A percentile compares a stretch with the other conserved stretches of the same genome.
Evolutionary conservation across 2,797 vertebrate species (phyloP).

Genomic region (Natrix natrix): DNA sequence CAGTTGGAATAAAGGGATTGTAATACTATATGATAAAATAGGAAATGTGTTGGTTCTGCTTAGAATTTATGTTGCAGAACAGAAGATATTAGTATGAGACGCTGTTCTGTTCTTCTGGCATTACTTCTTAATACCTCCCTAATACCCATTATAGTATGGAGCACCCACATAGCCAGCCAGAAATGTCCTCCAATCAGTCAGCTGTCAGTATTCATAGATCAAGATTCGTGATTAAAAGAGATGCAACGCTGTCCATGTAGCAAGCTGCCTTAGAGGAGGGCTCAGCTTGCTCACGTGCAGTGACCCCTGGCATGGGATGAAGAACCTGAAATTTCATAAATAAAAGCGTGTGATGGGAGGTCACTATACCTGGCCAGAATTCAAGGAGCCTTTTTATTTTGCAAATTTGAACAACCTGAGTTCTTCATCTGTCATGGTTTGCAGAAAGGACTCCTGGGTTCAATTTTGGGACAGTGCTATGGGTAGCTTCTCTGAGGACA

Average conservation of each 20-base stretch:
- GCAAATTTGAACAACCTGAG: background rate
- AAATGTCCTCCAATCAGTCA: conserved; percentile 31
- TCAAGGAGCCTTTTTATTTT: too few relatives aligned
- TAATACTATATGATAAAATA: conserved; percentile 10
- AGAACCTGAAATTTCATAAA: conserved; percentile 3
- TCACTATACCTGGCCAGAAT: background rate
- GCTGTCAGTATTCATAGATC: conserved; percentile 30
- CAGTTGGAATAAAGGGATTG: conserved; percentile 22
- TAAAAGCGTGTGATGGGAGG: background rate
- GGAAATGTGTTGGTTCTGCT: conserved; percentile 20
- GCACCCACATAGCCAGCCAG: conserved; percentile 4
- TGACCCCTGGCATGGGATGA: background rate
- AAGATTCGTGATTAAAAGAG: conserved; percentile 15
- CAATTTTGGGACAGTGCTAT: background rate
- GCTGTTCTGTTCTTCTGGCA: background rate
- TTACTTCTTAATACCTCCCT: conserved; percentile 25
- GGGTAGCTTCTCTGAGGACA: background rate
- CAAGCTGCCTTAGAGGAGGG: background rate
- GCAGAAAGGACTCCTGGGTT: background rate
- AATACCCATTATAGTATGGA: conserved; percentile 17
- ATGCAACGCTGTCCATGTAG: conserved; percentile 7
- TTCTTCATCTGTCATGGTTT: background rate
- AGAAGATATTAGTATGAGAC: background rate
- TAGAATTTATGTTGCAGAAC: conserved; percentile 22
- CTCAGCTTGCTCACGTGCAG: background rate